phyloP scores from a whole-genome alignment of 2,888 invertebrate genomes.

The Chrysolina haemoptera region DNA sequence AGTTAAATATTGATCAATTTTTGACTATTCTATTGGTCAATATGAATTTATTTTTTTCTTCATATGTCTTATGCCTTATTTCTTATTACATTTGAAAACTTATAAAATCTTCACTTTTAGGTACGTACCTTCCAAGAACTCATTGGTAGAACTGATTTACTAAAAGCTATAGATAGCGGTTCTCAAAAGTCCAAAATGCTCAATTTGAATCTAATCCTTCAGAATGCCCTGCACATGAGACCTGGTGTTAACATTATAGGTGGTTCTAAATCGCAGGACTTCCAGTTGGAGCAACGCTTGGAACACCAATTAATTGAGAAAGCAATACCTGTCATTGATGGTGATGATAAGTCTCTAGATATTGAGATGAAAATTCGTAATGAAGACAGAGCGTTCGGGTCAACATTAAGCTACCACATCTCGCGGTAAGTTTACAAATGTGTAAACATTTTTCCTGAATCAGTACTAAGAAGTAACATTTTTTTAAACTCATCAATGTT shows the following conservation, averaged over 20 bases:
- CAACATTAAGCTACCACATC: conserved; percentile 94
- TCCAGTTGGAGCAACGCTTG: conserved; percentile 86
- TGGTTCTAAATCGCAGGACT: conserved; percentile 87
- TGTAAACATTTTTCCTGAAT: too few relatives aligned
- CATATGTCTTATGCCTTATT: not conserved
- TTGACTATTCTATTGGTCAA: too few relatives aligned
- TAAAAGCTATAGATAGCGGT: conserved; percentile 81
- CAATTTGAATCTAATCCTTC: conserved; percentile 88
- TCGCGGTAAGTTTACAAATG: conserved; percentile 80
- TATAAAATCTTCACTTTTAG: conserved; percentile 42
- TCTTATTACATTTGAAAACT: not conserved
- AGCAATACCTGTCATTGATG: conserved; percentile 82
- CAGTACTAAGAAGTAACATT: too few relatives aligned
- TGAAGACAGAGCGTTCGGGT: conserved; percentile 92
- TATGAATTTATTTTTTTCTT: too few relatives aligned
- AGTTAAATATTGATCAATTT: too few relatives aligned
- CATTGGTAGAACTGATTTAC: conserved; percentile 91
- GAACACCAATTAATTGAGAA: conserved; percentile 85
- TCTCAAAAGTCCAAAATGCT: conserved; percentile 87
- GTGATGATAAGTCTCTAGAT: conserved; percentile 77
- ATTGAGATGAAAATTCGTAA: conserved; percentile 89
- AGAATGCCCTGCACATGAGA: conserved; percentile 90
- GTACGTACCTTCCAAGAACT: conserved; percentile 76
- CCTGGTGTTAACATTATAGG: conserved; percentile 93
- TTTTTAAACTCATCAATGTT: too few relatives aligned